Evolutionary conservation across 1,140 invertebrate species (phyloP), one percentile per base, ranked within the genome.

Genomic region (Nasonia longicornis): DNA sequence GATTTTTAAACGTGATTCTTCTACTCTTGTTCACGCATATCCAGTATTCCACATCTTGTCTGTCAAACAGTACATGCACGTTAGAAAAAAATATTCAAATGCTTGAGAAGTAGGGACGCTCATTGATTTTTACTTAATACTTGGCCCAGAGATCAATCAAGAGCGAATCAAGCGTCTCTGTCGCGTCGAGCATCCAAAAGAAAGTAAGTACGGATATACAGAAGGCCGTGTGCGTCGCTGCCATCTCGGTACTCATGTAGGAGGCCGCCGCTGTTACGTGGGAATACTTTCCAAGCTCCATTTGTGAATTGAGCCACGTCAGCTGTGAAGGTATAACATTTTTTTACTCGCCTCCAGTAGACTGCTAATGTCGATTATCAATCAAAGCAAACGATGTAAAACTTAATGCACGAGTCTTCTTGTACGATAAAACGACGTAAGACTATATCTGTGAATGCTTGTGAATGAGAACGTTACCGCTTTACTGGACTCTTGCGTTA

Each of bases 141-240:
- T 90, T 90, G 84, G 83, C 78, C 87, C 89, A 87, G 52, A 84
- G 81, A 16, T 91, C 90, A 63, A 88, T 88, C 72, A 88, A 80
- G 64, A 91, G 86, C 6, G 87, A 86, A 48, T 90, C 89, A 16
- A 91, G 79, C 0, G 87, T 88, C 80, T 91, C 90, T 2, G 90
- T 91, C 0, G 90, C 90, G 26, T 91, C 90, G 58, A 91, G 75
- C 90, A 91, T 91, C 90, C 90, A 91, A 0, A 90, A 81, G n/a
- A 91, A 90, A 1, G 89, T 87, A 11, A 91, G 79, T n/a, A 90
- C 70, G 0, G 90, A 86, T 22, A 89, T 79, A 74, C 89, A 90
- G 74, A 87, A 87, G 0, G 89, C 86, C 77, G 89, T 86, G 35
- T 89, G 86, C 20, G 67, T 84, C 0, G 87, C 83, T 6, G 88